These are phyloP conservation scores for Belonocnema kinseyi DNA, from an alignment of 1,140 invertebrate genomes.

Conservation along the genomic window DNA sequence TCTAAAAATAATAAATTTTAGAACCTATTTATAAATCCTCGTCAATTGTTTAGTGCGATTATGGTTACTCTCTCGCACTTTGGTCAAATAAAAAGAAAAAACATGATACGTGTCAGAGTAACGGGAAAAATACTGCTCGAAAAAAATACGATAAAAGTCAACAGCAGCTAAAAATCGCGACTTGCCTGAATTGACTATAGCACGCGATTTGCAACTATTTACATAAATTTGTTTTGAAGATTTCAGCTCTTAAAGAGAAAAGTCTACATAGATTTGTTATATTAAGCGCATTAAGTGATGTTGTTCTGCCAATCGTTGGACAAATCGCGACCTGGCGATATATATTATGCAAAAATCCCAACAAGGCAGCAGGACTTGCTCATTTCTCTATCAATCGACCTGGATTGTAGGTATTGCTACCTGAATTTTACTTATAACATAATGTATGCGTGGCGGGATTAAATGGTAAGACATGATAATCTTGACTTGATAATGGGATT, in stretches of 20 bases:
- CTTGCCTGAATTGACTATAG: not conserved
- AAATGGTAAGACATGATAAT: slow-evolving; percentile 4
- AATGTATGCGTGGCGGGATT: not conserved
- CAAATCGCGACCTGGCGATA: slow-evolving; percentile 18
- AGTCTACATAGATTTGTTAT: not conserved
- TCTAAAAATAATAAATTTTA: too few species aligned
- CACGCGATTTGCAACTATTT: not conserved
- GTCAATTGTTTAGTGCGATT: too few species aligned
- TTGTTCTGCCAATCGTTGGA: not conserved
- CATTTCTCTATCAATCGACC: slow-evolving; percentile 27
- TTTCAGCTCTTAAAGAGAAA: slow-evolving; percentile 10
- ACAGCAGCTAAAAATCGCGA: slow-evolving; percentile 1
- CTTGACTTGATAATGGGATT: slow-evolving; percentile 38
- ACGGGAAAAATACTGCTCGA: not conserved
- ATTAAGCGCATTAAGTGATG: not conserved
- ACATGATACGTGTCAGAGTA: not conserved
- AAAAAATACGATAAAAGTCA: slow-evolving; percentile 8
- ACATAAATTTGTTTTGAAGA: slow-evolving; percentile 13
- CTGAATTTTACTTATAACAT: not conserved
- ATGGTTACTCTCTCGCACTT: too few species aligned
- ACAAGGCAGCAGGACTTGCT: not conserved
- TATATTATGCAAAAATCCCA: not conserved
- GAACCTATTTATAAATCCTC: too few species aligned
- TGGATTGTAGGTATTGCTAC: not conserved
- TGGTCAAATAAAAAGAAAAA: not conserved